These are phyloP conservation scores for Prenolepis imparis DNA, from an alignment of 2,888 invertebrate genomes.

Conservation along the genomic window DNA sequence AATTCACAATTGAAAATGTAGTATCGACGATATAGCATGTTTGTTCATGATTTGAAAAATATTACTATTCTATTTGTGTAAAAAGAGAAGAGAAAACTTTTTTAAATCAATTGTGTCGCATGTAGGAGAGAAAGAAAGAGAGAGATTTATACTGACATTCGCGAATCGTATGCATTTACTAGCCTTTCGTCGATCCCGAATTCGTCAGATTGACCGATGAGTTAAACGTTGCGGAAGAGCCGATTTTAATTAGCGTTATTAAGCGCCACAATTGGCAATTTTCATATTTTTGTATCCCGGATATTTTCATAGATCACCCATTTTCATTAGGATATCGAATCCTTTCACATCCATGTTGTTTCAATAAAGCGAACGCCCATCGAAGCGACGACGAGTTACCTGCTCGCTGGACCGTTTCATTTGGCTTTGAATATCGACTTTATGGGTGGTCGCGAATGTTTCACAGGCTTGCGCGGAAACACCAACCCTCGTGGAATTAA, in stretches of 20 bases:
- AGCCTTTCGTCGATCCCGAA: constrained; percentile 7
- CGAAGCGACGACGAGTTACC: constrained; percentile 29
- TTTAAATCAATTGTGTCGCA: neutral
- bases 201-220: neutral
- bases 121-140: too few relatives aligned
- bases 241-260: constrained; percentile 37
- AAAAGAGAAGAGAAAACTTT: neutral
- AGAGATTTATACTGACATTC: neutral
- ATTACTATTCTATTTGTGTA: neutral
- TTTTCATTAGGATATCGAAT: neutral
- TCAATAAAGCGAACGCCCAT: constrained; percentile 19
- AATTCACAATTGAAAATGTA: neutral
- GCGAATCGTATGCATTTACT: neutral
- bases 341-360: constrained; percentile 31
- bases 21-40: neutral
- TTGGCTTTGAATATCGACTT: constrained; percentile 49
- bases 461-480: constrained; percentile 25
- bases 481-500: constrained; percentile 31
- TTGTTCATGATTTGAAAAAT: constrained; percentile 10
- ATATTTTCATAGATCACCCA: constrained; percentile 38
- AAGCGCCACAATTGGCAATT: constrained; percentile 2
- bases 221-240: neutral
- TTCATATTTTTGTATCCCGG: constrained; percentile 24
- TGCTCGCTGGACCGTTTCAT: constrained; percentile 38
- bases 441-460: constrained; percentile 31